Evolutionary conservation across 2,888 invertebrate genomes (phyloP), one percentile per base, ranked within the genome.

Genomic region (Glaucopsyche alexis): DNA sequence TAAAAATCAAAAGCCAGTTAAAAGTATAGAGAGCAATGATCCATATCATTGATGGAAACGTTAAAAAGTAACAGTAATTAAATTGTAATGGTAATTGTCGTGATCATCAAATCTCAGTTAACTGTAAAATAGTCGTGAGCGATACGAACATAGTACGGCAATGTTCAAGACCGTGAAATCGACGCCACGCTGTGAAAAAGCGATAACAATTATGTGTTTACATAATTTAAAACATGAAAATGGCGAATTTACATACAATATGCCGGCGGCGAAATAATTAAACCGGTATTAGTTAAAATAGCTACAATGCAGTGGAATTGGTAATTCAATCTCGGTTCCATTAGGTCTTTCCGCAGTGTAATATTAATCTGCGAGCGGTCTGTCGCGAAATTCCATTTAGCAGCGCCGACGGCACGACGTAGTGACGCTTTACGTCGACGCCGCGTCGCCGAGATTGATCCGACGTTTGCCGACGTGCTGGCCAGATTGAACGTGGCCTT

Each of bases 361-460:
- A 83, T 85, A 86, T 87, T 86, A 87, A 86, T 86, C 83, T 81
- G 81, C 79, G 81, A 80, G 81, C 82, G 82, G 83, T 83, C 84
- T 85, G 85, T 85, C 85, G 82, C 84, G 80, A 87, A 86, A 88
- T 86, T 86, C 85, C 85, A 86, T 87, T 88, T 85, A 81, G 82
- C 82, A 83, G 83, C 83, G 81, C 81, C 82, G 83, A 81, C 76
- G 80, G 79, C 84, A 81, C 81, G 81, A 80, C 81, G 80, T 81
- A 74, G 76, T 72, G 74, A 84, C 83, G 85, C 82, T 42, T 7
- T 8, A 42, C 82, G 81, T 79, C 84, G 83, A 79, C 80, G 82
- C 77, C 80, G 82, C 77, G 83, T 81, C 83, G 82, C 2, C 29
- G 29, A 60, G 85, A 88, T 87, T 86, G 86, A 86, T 85, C 83